phyloP scores from a whole-genome alignment of 2,797 vertebrate species.

The Muraenolepis orangiensis region DNA sequence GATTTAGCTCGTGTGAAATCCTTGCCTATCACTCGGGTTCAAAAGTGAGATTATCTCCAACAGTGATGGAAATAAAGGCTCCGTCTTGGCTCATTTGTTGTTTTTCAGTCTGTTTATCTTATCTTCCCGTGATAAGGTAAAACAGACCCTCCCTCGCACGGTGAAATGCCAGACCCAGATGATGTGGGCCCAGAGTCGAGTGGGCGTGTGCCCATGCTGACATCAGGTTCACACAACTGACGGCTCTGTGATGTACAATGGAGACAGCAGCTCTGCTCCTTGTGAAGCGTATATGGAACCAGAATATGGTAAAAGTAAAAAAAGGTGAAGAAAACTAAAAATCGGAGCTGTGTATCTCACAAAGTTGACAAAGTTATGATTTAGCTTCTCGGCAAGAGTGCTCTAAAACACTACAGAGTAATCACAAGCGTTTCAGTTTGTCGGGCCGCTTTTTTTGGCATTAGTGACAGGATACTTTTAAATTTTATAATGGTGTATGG shows the following conservation, averaged over 20 bases:
- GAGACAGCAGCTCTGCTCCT: not conserved
- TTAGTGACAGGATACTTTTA: no score
- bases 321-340: not conserved
- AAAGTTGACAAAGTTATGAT: no score
- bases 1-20: constrained; percentile 60
- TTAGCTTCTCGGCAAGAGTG: no score
- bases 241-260: constrained; percentile 50
- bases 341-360: no score
- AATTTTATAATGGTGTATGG: no score
- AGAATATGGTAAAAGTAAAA: not conserved
- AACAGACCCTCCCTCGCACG: constrained; percentile 35
- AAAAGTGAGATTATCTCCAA: constrained; percentile 67
- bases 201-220: constrained; percentile 24
- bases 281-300: not conserved
- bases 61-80: constrained; percentile 29
- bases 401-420: no score
- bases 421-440: no score
- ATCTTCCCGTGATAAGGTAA: constrained; percentile 41
- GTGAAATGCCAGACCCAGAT: constrained; percentile 49
- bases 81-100: constrained; percentile 40
- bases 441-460: no score
- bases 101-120: constrained; percentile 47
- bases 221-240: constrained; percentile 56
- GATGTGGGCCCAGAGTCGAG: constrained; percentile 51
- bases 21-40: constrained; percentile 60